These are phyloP conservation scores for Sinocyclocheilus maitianheensis DNA, from an alignment of 2,113 vertebrate genomes.

Conservation along the genomic window DNA sequence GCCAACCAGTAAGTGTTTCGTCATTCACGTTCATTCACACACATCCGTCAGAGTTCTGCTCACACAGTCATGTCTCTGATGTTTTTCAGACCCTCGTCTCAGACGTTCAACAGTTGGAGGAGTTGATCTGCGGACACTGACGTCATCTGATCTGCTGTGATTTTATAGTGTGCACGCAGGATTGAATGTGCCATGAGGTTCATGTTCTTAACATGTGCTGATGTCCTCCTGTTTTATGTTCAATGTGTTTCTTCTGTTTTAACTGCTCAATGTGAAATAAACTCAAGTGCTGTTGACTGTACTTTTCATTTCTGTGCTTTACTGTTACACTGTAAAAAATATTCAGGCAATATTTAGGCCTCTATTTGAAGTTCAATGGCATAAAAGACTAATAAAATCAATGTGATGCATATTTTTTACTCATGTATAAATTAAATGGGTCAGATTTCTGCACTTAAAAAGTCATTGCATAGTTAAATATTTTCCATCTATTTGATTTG, in stretches of 20 bases:
- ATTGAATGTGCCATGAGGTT: background rate
- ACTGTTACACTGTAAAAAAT: background rate
- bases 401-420: too few relatives aligned
- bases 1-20: constrained; percentile 75
- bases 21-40: too few relatives aligned
- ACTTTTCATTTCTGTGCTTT: too few relatives aligned
- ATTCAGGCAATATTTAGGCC: too few relatives aligned
- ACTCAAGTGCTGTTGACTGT: background rate
- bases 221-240: background rate
- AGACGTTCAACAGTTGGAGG: constrained; percentile 76
- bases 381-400: too few relatives aligned
- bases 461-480: too few relatives aligned
- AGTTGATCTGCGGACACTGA: constrained; percentile 65
- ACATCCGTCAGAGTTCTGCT: background rate
- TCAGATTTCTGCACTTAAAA: too few relatives aligned
- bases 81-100: constrained; percentile 68
- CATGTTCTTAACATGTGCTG: background rate
- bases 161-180: background rate
- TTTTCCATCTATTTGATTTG: too few relatives aligned
- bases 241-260: background rate
- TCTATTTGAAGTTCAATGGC: too few relatives aligned
- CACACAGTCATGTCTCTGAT: background rate
- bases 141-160: background rate
- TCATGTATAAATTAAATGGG: too few relatives aligned
- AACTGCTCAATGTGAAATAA: constrained; percentile 6